Base-by-base conservation (phyloP, 2,888 invertebrate genomes). In the Leptinotarsa rubiginosa region DNA sequence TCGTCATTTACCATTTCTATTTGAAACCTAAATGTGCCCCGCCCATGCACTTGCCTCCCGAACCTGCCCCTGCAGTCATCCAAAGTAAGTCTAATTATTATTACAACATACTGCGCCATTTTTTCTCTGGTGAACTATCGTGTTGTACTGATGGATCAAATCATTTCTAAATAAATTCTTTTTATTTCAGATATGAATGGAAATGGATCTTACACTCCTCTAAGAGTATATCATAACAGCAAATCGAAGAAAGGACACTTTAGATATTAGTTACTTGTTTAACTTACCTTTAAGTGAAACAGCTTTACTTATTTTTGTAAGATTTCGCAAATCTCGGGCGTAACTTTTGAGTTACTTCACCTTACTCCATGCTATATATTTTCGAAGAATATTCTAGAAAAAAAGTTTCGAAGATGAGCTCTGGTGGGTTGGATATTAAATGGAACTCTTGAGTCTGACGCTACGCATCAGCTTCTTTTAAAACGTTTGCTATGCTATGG, bases 141-240 rank as follows among this genome's bases (percentile, higher is more conserved):
- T 41, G 10, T 41, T 41, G 41, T 10, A 41, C 10, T 41, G 41
- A 41, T 41, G 41, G 2, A 41, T 10, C 41, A 41, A 41, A 41
- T 41, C 41, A 41, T 41, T 41, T 41, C 41, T 12, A 12, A 41
- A 41, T 41, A 41, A 31, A 31, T 31, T 31, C 49, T 79, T 81
- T 83, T 78, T 77, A 72, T 89, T 89, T 54, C 87, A 93, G 93
- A 91, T 78, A 88, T 92, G 86, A 92, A 92, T 84, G 87, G 86
- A 66, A 92, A 91, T 79, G 94, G 94, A 70, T 92, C 91, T 77
- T 95, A 95, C 85, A 93, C 95, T 18, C 95, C 95, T 1, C 90
- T 95, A 85, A 89, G 94, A 81, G 94, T 95, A 15, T 95, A 95
- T 84, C 95, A 95, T 87, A 95, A 95, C 84, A 93, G 94, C 83